A percentile compares a stretch with the other conserved stretches of the same genome.
These are phyloP conservation scores for Australoheros facetus DNA, from an alignment of 2,797 vertebrate species.

Conservation along the genomic window DNA sequence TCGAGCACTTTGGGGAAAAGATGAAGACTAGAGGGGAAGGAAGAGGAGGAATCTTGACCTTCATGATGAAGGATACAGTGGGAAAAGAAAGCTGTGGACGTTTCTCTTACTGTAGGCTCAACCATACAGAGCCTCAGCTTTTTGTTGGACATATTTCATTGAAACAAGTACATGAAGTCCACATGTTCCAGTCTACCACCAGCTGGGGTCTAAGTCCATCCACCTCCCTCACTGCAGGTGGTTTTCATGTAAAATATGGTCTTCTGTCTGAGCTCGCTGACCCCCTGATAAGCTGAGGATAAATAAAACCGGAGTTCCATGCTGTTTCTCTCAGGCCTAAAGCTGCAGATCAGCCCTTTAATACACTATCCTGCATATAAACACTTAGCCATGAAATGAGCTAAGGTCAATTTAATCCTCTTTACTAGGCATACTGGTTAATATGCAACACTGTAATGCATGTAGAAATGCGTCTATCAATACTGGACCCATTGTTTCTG, in stretches of 20 bases:
- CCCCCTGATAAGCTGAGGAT: constrained; percentile 37
- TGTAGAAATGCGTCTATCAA: constrained; percentile 60
- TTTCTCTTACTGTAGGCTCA: constrained; percentile 22
- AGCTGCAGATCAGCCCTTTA: constrained; percentile 64
- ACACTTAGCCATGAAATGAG: constrained; percentile 72
- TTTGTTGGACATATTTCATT: constrained; percentile 39
- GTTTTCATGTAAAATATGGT: constrained; percentile 46
- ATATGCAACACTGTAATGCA: constrained; percentile 34
- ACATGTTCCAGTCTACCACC: constrained; percentile 40
- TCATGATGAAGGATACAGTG: constrained; percentile 68
- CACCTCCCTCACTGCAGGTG: constrained; percentile 37
- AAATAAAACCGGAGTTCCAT: constrained; percentile 42
- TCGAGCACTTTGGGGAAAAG: constrained; percentile 66
- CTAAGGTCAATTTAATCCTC: constrained; percentile 70
- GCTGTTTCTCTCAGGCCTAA: constrained; percentile 51
- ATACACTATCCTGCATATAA: constrained; percentile 61
- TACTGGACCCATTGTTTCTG: constrained; percentile 59
- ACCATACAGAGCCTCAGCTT: not conserved
- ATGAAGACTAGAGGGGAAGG: constrained; percentile 43
- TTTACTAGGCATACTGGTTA: constrained; percentile 39
- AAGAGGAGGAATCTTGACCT: constrained; percentile 72
- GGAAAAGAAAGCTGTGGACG: constrained; percentile 36
- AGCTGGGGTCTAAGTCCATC: constrained; percentile 52
- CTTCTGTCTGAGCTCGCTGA: constrained; percentile 47
- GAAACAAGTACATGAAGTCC: constrained; percentile 40